phyloP scores from a whole-genome alignment of 2,797 vertebrate genomes.

The Anguilla megastoma region DNA sequence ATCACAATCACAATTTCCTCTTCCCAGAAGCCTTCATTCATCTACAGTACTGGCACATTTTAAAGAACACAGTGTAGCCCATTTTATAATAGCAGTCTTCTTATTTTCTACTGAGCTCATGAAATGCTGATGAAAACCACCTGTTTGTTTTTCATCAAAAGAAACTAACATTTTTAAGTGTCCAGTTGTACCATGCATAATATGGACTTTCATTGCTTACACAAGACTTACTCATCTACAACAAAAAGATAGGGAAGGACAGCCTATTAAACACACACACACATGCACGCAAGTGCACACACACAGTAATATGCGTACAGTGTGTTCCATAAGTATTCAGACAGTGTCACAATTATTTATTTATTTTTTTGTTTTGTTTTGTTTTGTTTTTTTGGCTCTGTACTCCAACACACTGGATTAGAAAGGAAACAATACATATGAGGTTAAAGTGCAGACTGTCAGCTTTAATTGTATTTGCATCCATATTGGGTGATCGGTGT shows the following conservation, averaged over 20 bases:
- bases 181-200: conserved; percentile 24
- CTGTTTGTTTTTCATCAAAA: conserved; percentile 28
- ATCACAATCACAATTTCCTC: neutral
- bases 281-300: neutral
- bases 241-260: neutral
- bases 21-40: neutral
- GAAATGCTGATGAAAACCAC: conserved; percentile 35
- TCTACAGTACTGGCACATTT: conserved; percentile 32
- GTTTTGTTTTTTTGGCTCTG: too few relatives aligned
- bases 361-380: too few relatives aligned
- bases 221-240: neutral
- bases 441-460: too few relatives aligned
- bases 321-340: too few relatives aligned
- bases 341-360: too few relatives aligned
- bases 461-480: too few relatives aligned
- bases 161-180: conserved; percentile 18
- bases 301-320: neutral
- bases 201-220: neutral
- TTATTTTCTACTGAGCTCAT: conserved; percentile 30
- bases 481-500: too few relatives aligned
- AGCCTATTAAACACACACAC: neutral
- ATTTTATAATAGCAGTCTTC: conserved; percentile 29
- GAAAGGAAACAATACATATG: too few relatives aligned
- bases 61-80: conserved; percentile 1
- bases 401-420: too few relatives aligned